Conservation (phyloP, 1,140 invertebrate genomes). For the Lepidurus arcticus region DNA sequence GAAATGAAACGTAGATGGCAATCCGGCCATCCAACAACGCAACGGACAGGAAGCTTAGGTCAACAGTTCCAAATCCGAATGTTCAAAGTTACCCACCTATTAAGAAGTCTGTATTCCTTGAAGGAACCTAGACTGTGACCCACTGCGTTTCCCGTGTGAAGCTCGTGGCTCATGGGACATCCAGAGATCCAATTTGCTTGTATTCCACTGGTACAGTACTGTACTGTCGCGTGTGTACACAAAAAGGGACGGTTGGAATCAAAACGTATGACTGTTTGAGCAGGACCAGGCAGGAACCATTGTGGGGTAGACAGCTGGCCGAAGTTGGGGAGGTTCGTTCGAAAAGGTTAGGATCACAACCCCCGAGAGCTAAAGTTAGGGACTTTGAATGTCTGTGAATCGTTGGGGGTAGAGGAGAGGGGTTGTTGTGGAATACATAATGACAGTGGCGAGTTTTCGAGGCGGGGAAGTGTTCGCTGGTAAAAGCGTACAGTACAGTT, state of each 20-base stretch:
- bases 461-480: constrained; percentile 16
- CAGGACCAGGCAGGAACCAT: not conserved
- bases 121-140: too few species aligned
- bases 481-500: not conserved
- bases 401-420: not conserved
- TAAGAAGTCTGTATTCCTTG: too few species aligned
- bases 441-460: not conserved
- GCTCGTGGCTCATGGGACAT: too few species aligned
- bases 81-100: too few species aligned
- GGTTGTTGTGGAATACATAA: constrained; percentile 9
- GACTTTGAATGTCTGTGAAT: not conserved
- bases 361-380: not conserved
- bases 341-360: not conserved
- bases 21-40: not conserved
- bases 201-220: too few species aligned
- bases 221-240: too few species aligned
- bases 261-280: not conserved
- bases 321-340: not conserved
- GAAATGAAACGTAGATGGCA: not conserved
- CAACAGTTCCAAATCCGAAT: not conserved
- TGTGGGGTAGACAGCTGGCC: not conserved
- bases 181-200: too few species aligned
- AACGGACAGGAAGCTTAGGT: constrained; percentile 14
- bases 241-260: too few species aligned
- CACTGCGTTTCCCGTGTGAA: too few species aligned